These are phyloP conservation scores for Polypterus senegalus DNA, from an alignment of 2,113 vertebrate species.

Conservation along the genomic window DNA sequence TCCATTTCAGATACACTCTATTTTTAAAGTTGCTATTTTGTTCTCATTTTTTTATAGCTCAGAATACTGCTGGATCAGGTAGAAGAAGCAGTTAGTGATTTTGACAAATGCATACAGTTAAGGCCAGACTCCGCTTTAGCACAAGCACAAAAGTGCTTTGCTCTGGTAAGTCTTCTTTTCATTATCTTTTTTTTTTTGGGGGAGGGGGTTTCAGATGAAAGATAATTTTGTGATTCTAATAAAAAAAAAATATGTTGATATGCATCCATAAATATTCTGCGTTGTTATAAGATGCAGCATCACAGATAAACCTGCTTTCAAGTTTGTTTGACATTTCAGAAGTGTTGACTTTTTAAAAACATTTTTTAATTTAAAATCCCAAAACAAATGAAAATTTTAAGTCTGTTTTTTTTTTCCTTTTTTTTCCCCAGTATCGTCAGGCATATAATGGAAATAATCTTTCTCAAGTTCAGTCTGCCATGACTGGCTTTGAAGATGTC, in stretches of 20 bases:
- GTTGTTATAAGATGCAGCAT: too few species aligned
- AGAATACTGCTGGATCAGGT: slow-evolving; percentile 97
- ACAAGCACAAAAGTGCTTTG: slow-evolving; percentile 96
- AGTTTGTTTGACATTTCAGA: background rate
- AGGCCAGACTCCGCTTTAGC: slow-evolving; percentile 90
- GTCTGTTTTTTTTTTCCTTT: background rate
- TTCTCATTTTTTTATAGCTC: slow-evolving; percentile 51
- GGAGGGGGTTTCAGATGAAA: too few species aligned
- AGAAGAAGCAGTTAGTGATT: slow-evolving; percentile 90
- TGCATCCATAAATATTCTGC: too few species aligned
- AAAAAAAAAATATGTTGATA: too few species aligned
- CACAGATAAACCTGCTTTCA: too few species aligned
- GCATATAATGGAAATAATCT: slow-evolving; percentile 93
- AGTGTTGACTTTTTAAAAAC: background rate
- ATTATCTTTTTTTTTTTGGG: too few species aligned
- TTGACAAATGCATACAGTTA: slow-evolving; percentile 90
- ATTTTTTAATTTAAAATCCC: background rate
- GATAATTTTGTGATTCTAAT: too few species aligned
- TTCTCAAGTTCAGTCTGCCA: slow-evolving; percentile 81
- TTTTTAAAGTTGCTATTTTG: slow-evolving; percentile 17
- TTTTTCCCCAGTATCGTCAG: slow-evolving; percentile 74
- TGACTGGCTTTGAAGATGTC: slow-evolving; percentile 93
- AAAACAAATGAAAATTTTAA: too few species aligned
- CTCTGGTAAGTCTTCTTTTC: slow-evolving; percentile 57
- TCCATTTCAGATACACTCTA: too few species aligned